Evolutionary conservation across 2,888 invertebrate genomes (phyloP), one percentile per base, ranked within the genome.

Genomic region (Eupsilia transversa): DNA sequence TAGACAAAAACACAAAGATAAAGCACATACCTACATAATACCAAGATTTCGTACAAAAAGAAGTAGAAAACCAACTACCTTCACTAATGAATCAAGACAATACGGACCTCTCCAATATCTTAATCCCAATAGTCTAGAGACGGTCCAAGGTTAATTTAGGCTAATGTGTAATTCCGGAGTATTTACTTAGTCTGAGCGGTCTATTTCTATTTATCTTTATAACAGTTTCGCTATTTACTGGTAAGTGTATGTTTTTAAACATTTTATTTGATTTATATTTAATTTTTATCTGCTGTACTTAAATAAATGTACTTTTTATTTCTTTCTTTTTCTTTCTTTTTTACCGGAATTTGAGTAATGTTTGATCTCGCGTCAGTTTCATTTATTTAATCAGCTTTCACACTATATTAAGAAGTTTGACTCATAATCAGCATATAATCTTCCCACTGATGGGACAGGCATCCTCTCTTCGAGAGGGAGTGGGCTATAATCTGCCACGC

Each of bases 121-220:
- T 72, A 52, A 65, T 80, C 33, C 30, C 54, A 63, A 63, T 61
- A 69, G 60, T 23, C 30, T 41, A 41, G 56, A 35, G 38, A 27
- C 27, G 64, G 27, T 38, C 46, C 49, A 56, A 68, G 74, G 80
- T 74, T 59, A 70, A 74, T 70, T 79, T 38, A 56, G 63, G 30
- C 43, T 83, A 75, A 83, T 82, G 49, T 69, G 59, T 76, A 84
- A 72, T 76, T 72, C 80, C 35, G 7, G 49, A 76, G 66, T 70
- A 72, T 80, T 83, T 72, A 76, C 72, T 83, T 65, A 75, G 80
- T 41, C 38, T 33, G 20, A 46, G 46, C n/a, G 64, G 38, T 41
- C 38, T 54, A 17, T 54, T 54, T 52, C 10, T 43, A 10, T 83
- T 79, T 52, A 65, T 69, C 59, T 35, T 46, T 72, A 30, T 0